Conservation (phyloP, 1,140 invertebrate species). For the Popillia japonica region DNA sequence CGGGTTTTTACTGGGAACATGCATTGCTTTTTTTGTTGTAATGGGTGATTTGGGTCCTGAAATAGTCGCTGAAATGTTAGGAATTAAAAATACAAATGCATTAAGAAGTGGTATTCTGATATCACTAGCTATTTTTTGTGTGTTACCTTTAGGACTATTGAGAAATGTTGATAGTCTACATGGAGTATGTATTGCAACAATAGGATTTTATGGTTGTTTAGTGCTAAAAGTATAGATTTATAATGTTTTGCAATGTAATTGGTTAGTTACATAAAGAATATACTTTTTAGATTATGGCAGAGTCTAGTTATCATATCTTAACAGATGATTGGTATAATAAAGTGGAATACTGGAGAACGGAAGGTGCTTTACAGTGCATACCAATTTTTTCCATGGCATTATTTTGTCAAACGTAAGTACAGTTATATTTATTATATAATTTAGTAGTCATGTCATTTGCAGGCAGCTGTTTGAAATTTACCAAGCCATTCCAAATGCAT, state of each 20-base stretch:
- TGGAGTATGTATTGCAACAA: conserved; percentile 86
- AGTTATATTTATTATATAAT: background rate
- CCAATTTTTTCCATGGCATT: conserved; percentile 96
- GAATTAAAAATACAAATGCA: conserved; percentile 75
- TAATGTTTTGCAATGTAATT: too few relatives aligned
- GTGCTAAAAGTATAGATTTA: conserved; percentile 82
- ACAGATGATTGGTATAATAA: conserved; percentile 76
- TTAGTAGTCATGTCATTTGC: conserved; percentile 48
- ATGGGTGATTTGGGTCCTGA: conserved; percentile 94
- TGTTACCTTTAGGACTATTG: conserved; percentile 89
- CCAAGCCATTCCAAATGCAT: conserved; percentile 86
- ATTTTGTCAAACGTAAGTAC: conserved; percentile 88
- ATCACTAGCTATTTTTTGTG: conserved; percentile 81
- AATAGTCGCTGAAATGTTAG: conserved; percentile 84
- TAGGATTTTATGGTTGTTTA: conserved; percentile 90
- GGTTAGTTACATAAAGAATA: too few relatives aligned
- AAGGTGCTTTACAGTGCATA: conserved; percentile 86
- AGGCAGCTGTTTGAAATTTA: conserved; percentile 96
- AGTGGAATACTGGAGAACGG: conserved; percentile 84
- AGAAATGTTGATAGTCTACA: conserved; percentile 90
- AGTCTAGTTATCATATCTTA: conserved; percentile 78
- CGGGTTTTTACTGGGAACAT: conserved; percentile 92
- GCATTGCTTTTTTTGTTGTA: conserved; percentile 97
- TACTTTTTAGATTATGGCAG: conserved; percentile 73
- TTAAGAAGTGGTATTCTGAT: conserved; percentile 72